These are phyloP conservation scores for Pterobdella sp. DNA, from an alignment of 2,888 invertebrate species.

Conservation along the genomic window DNA sequence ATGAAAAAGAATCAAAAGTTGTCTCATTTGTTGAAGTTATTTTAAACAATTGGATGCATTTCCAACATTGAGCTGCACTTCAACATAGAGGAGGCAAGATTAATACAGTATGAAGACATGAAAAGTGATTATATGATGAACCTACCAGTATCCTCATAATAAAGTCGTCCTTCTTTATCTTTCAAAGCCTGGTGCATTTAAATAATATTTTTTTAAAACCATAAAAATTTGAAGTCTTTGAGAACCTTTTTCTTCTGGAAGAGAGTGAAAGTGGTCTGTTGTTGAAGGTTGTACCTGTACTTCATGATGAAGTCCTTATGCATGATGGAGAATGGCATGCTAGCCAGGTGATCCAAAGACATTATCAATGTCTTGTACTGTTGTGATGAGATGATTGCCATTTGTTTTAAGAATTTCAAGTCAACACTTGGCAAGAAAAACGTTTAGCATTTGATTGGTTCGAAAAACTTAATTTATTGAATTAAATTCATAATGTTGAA, in stretches of 20 bases:
- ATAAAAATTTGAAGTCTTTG: background rate
- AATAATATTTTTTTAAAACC: no score
- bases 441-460: no score
- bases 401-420: no score
- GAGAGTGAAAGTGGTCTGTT: constrained; percentile 57
- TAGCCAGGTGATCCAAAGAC: constrained; percentile 64
- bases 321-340: constrained; percentile 66
- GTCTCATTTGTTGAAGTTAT: no score
- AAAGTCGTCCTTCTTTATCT: background rate
- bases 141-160: constrained; percentile 5
- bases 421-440: no score
- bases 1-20: background rate
- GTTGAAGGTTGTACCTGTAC: constrained; percentile 58
- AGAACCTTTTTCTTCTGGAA: constrained; percentile 15
- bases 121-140: constrained; percentile 2
- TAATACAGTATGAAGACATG: no score
- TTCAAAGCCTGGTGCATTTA: background rate
- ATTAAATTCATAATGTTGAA: background rate
- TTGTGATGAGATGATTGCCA: background rate
- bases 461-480: background rate
- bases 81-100: background rate
- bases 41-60: no score
- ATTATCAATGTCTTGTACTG: constrained; percentile 53
- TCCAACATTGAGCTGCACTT: no score
- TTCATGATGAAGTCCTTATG: constrained; percentile 67